Conservation (phyloP, 1,140 invertebrate genomes). For the Pygmarrhopalites habei region DNA sequence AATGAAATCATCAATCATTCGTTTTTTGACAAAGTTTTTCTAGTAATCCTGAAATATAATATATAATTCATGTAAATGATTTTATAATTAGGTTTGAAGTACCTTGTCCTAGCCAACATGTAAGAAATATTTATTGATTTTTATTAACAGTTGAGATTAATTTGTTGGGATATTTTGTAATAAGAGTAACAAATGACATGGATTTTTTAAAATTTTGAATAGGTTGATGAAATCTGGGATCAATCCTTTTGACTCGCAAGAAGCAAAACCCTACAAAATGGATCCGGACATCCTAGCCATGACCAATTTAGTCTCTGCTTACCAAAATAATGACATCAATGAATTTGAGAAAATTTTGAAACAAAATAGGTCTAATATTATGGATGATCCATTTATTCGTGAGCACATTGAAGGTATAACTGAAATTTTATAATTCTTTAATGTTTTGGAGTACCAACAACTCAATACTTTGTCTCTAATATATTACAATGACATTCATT, state of each 20-base stretch:
- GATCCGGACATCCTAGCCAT: constrained; percentile 99
- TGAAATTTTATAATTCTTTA: no score
- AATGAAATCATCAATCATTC: no score
- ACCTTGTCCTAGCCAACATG: constrained; percentile 98
- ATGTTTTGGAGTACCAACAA: constrained; percentile 9
- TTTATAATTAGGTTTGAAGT: no score
- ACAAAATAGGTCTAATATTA: constrained; percentile 91
- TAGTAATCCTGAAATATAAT: no score
- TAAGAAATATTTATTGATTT: constrained; percentile 39
- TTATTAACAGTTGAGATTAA: neutral
- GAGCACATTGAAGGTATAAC: constrained; percentile 88
- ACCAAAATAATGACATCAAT: constrained; percentile 98
- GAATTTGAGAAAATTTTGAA: constrained; percentile 96
- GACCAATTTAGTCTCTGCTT: constrained; percentile 97
- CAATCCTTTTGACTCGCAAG: constrained; percentile 99
- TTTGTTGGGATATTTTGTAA: no score
- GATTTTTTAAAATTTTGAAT: constrained; percentile 48
- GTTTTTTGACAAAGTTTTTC: no score
- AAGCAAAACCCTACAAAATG: constrained; percentile 99
- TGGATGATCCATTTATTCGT: constrained; percentile 98
- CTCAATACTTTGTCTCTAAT: constrained; percentile 7
- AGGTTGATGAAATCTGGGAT: constrained; percentile 99
- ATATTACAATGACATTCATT: no score
- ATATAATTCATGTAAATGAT: no score
- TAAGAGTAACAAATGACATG: constrained; percentile 40